Conservation (phyloP, 2,888 invertebrate species). For the Girardia tigrina region DNA sequence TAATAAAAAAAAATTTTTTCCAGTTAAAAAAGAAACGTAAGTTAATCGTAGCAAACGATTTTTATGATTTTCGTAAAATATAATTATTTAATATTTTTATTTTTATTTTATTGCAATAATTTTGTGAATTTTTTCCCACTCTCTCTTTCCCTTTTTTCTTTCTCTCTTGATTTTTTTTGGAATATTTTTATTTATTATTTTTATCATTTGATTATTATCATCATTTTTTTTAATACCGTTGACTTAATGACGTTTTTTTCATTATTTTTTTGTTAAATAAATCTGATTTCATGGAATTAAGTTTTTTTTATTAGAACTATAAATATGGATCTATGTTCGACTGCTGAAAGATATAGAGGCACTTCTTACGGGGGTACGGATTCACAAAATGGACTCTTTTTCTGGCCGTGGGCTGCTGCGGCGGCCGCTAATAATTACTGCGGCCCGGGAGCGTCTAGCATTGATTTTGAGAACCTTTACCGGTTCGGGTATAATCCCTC, state of each 20-base stretch:
- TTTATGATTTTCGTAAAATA: background rate
- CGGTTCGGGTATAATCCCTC: slow-evolving; percentile 26
- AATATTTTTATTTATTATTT: background rate
- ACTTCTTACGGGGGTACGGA: background rate
- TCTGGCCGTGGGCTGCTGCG: slow-evolving; percentile 24
- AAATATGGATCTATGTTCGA: background rate
- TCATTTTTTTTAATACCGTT: background rate
- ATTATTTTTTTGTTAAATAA: background rate
- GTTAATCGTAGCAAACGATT: too few relatives aligned
- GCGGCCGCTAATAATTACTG: slow-evolving; percentile 17
- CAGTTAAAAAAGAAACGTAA: background rate
- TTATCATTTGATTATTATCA: background rate
- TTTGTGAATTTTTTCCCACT: background rate
- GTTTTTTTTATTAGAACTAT: background rate
- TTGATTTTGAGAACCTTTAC: slow-evolving; percentile 30
- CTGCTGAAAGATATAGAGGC: background rate
- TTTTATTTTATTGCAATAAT: background rate
- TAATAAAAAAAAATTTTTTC: background rate
- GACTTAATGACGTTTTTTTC: background rate
- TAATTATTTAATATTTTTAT: background rate
- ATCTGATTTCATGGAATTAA: background rate
- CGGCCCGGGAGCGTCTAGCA: slow-evolving; percentile 25
- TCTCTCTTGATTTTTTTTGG: background rate
- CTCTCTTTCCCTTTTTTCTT: background rate
- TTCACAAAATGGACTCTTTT: slow-evolving; percentile 21